phyloP scores from a whole-genome alignment of 2,888 invertebrate genomes.

The Conistra vaccinii region DNA sequence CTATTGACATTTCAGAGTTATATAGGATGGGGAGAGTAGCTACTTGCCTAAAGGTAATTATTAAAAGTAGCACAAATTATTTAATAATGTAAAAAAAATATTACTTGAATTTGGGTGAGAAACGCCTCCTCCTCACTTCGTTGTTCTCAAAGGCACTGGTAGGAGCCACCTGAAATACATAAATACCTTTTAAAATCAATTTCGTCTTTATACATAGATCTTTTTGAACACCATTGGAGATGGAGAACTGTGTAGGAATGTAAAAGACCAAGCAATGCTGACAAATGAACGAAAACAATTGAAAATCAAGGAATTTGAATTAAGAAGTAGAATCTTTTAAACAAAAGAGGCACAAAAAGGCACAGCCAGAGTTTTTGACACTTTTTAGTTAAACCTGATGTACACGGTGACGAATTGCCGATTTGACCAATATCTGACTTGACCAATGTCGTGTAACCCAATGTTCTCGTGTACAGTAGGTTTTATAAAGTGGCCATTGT shows the following conservation, averaged over 20 bases:
- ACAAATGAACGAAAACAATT: not conserved
- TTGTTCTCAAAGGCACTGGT: conserved; percentile 72
- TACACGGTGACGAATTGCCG: too few species aligned
- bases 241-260: not conserved
- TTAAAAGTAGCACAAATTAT: not conserved
- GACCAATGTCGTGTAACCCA: too few species aligned
- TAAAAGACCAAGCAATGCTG: not conserved
- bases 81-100: not conserved
- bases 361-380: not conserved
- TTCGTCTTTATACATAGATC: too few species aligned
- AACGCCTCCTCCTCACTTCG: conserved; percentile 83
- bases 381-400: not conserved
- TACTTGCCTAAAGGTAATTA: not conserved
- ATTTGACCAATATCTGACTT: too few species aligned
- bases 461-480: not conserved
- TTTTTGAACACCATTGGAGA: not conserved
- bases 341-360: too few species aligned
- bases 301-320: not conserved
- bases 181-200: too few species aligned
- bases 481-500: not conserved
- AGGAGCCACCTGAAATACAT: conserved; percentile 52
- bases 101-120: conserved; percentile 86
- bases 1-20: not conserved
- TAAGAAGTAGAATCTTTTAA: too few species aligned
- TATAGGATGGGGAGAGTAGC: not conserved